phyloP scores from a whole-genome alignment of 23 tunicate genomes.

The Styela clava region DNA sequence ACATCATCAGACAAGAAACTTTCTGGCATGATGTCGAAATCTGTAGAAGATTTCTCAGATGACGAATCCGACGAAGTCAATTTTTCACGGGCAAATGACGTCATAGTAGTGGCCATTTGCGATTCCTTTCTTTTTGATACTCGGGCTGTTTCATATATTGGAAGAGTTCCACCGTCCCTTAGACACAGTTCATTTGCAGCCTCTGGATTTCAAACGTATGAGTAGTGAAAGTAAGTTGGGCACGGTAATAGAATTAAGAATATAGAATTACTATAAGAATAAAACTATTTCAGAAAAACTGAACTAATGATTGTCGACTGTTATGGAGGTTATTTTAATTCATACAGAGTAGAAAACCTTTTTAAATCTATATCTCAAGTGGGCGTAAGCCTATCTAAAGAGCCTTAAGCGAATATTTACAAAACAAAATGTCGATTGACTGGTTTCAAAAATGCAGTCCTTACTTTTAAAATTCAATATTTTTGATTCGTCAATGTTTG shows the following conservation, averaged over 20 bases:
- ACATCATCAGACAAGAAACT: constrained; percentile 19
- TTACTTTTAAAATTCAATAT: constrained; percentile 8
- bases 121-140: neutral
- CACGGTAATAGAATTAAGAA: too few relatives aligned
- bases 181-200: constrained; percentile 54
- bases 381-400: too few relatives aligned
- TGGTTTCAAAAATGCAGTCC: neutral
- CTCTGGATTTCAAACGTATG: too few relatives aligned
- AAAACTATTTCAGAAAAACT: too few relatives aligned
- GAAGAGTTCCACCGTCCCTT: constrained; percentile 64
- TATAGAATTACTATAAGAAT: too few relatives aligned
- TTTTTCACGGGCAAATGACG: constrained; percentile 10
- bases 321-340: too few relatives aligned
- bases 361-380: too few relatives aligned
- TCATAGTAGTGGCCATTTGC: constrained; percentile 15
- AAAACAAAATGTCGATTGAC: too few relatives aligned
- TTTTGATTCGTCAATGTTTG: constrained; percentile 1
- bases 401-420: too few relatives aligned
- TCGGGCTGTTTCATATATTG: constrained; percentile 30
- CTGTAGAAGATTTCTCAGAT: neutral
- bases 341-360: too few relatives aligned
- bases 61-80: neutral
- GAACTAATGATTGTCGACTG: too few relatives aligned
- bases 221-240: too few relatives aligned
- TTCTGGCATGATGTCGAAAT: neutral